These are phyloP conservation scores for Puntigrus tetrazona DNA, from an alignment of 2,113 vertebrate genomes.

Conservation along the genomic window DNA sequence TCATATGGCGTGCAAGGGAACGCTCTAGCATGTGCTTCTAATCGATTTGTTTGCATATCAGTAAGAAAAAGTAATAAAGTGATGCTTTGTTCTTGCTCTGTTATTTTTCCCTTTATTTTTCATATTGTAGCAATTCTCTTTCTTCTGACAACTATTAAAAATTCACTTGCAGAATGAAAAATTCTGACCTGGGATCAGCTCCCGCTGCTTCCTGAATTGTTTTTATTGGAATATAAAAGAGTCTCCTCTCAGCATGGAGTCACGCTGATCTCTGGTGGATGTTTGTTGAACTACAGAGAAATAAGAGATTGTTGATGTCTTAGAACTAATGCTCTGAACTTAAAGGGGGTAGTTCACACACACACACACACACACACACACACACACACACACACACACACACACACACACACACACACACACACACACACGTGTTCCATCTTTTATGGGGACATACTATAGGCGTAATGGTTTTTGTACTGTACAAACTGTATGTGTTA, in stretches of 20 bases:
- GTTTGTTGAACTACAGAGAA: slow-evolving; percentile 6
- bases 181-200: slow-evolving; percentile 1
- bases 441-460: too few species aligned
- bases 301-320: background rate
- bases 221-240: slow-evolving; percentile 10
- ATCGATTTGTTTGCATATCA: background rate
- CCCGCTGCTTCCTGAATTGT: background rate
- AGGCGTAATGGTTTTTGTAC: too few species aligned
- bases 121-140: background rate
- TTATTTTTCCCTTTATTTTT: background rate
- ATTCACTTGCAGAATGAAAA: background rate
- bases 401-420: too few species aligned
- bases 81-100: background rate
- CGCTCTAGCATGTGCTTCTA: background rate
- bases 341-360: background rate
- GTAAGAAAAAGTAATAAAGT: background rate
- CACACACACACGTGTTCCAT: too few species aligned
- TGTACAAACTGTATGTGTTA: too few species aligned
- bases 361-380: too few species aligned
- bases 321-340: background rate
- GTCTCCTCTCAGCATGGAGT: slow-evolving; percentile 42
- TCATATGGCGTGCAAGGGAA: background rate
- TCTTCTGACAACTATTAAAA: background rate
- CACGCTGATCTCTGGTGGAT: slow-evolving; percentile 26
- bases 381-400: too few species aligned